Evolutionary conservation across 2,888 invertebrate genomes (phyloP).

Genomic region (Luperina nickerlii): DNA sequence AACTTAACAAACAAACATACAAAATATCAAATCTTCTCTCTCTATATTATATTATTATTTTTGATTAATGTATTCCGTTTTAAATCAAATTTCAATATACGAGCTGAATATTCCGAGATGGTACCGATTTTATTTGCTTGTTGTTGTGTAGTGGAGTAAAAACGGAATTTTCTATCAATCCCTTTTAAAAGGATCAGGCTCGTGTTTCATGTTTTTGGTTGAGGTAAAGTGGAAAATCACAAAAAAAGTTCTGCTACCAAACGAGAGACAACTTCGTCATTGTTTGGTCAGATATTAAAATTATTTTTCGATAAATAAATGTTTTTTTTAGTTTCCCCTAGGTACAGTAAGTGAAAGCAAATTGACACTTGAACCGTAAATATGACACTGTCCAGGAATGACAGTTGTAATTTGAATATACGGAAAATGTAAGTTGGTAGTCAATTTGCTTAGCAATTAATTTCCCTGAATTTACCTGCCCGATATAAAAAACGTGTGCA

Average conservation of each 20-base stretch:
- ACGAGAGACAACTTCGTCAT: not conserved
- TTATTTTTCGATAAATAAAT: not conserved
- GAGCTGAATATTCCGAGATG: not conserved
- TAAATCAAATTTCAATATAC: not conserved
- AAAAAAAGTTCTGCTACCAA: not conserved
- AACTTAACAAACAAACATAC: too few species aligned
- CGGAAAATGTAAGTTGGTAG: too few species aligned
- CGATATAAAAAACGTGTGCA: not conserved
- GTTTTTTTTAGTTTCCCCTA: too few species aligned
- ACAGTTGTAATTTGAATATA: too few species aligned
- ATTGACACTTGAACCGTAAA: too few species aligned
- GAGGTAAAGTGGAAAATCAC: not conserved
- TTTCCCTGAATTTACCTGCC: too few species aligned
- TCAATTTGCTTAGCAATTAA: too few species aligned
- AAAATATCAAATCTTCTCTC: too few species aligned
- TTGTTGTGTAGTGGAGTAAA: constrained; percentile 14
- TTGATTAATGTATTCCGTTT: not conserved
- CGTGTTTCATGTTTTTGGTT: constrained; percentile 22
- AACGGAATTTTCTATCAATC: constrained; percentile 33
- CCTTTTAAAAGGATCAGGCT: constrained; percentile 13
- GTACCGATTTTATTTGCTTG: constrained; percentile 7
- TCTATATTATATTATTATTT: too few species aligned
- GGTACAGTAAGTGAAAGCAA: too few species aligned
- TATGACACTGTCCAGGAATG: too few species aligned
- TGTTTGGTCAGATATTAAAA: not conserved